Percentiles rank a stretch among this genome's conserved stretches.
Conservation (phyloP, 2,113 vertebrate species). For the Rynchops niger region DNA sequence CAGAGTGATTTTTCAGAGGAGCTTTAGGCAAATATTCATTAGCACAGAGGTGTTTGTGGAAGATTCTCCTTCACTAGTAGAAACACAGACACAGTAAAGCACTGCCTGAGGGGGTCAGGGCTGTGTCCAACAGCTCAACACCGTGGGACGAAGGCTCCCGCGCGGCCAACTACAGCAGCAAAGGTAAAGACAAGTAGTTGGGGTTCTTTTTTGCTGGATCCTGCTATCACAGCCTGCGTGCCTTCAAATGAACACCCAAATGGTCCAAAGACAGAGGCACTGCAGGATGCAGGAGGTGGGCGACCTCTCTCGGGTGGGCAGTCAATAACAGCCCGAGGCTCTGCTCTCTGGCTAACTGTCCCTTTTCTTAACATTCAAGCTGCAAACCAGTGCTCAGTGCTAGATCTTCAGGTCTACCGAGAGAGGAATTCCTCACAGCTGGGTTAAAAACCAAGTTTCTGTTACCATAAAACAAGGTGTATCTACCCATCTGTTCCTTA, state of each 20-base stretch:
- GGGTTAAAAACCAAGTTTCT: not conserved
- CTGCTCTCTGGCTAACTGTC: not conserved
- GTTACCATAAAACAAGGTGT: not conserved
- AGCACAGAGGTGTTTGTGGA: too few relatives aligned
- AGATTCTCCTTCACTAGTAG: not conserved
- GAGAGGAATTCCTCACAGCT: not conserved
- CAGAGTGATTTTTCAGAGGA: not conserved
- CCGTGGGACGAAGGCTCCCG: rapidly evolving
- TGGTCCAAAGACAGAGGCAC: not conserved
- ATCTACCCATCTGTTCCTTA: not conserved
- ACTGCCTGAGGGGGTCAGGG: rapidly evolving
- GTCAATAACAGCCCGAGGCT: not conserved
- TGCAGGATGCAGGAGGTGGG: not conserved
- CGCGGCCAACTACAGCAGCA: rapidly evolving
- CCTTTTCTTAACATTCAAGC: too few relatives aligned
- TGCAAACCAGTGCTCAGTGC: not conserved
- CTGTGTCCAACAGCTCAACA: not conserved
- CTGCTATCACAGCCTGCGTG: rapidly evolving
- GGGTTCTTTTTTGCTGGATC: rapidly evolving
- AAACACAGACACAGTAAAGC: rapidly evolving
- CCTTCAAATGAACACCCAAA: not conserved
- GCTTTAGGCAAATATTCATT: not conserved
- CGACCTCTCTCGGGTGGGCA: too few relatives aligned
- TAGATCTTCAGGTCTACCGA: not conserved
- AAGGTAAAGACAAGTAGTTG: not conserved